Evolutionary conservation across 2,888 invertebrate genomes (phyloP), one percentile per base, ranked within the genome.

Genomic region (Drosophila peninsularis): DNA sequence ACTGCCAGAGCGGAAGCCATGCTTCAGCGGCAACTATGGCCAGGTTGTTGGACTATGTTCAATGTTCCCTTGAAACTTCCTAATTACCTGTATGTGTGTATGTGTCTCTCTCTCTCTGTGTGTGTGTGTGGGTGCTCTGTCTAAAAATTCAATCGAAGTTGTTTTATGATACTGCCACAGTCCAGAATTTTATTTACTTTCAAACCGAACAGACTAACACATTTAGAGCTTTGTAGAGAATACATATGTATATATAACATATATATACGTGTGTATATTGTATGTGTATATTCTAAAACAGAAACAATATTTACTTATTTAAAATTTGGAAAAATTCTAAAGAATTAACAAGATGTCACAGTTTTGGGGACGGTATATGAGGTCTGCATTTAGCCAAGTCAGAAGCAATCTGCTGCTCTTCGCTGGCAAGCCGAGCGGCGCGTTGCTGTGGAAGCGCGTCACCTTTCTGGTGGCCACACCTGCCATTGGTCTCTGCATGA

Each of bases 381-480:
- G 55, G 32, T 56, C 74, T 7, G 19, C 60, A 24, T 10, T 68
- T 3, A 13, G 30, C 6, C 65, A 69, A 34, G 11, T 64, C 9
- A 42, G 14, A 13, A 30, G 54, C 42, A 66, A 55, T 47, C 10
- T 64, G 19, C 54, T 11, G 6, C 50, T 60, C 0, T 13, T 57
- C 24, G 10, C 37, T 24, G 52, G 57, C 36, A 54, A 50, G 10
- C 13, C 34, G 9, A 52, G 19, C 1, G 95, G 95, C 53, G 93
- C 93, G 86, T 93, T 94, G 77, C 87, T 96, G 69, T 98, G 98
- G 98, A 95, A 94, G 91, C 95, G 94, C 62, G 86, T 97, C 75
- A 94, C 95, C 0, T 93, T 95, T 88, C 94, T 97, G 68, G 95
- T 96, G 19, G 97, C 95, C 11, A 80, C 96, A n/a, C 98, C 98